Base-by-base conservation (phyloP, 37 sponge, comb jelly and placozoan species). In the Aphrocallistes beatrix region DNA sequence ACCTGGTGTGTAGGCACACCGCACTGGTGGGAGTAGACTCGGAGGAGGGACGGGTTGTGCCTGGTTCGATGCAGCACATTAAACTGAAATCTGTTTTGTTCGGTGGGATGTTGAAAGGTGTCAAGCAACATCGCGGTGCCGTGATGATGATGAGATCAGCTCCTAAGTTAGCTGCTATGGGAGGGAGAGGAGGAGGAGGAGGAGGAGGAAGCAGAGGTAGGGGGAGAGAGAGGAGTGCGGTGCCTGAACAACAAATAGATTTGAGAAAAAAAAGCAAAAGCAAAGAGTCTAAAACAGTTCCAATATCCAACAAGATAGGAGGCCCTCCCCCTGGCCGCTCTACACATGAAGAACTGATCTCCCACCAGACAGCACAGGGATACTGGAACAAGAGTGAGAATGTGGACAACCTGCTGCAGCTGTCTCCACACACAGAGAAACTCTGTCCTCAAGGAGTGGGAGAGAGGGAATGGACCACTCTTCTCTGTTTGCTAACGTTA, bases 401-500 rank as follows among this genome's bases (percentile, higher is more conserved):
- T 19, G 75, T 60, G 25, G n/a, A 13, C 21, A 60, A 60, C 6
- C 25, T 60, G n/a, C 34, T 60, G 75, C 10, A 60, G 28, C 75
- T 60, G 3, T 60, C 75, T 3, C 28, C 10, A 30, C 10, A 19
- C 10, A 1, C 10, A 6, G n/a, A 60, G 21, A 30, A 60, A 30
- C 17, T 13, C 28, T 28, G 75, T 13, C 75, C 75, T 19, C 10
- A 3, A 60, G 75, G 75, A 30, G n/a, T 60, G 75, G 50, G 25
- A 38, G 47, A 51, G 37, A 51, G 37, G 9, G 81, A 87, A 17
- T 91, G 92, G 92, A 88, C 87, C 9, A 92, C 92, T 6, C 39
- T 86, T 21, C 49, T 90, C 36, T 84, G 49, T 13, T 25, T 89
- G 82, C 42, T 49, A 36, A 81, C 75, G 45, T 69, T 89, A 32